Base-by-base conservation (phyloP, 2,113 vertebrate genomes). In the Datnioides undecimradiatus region DNA sequence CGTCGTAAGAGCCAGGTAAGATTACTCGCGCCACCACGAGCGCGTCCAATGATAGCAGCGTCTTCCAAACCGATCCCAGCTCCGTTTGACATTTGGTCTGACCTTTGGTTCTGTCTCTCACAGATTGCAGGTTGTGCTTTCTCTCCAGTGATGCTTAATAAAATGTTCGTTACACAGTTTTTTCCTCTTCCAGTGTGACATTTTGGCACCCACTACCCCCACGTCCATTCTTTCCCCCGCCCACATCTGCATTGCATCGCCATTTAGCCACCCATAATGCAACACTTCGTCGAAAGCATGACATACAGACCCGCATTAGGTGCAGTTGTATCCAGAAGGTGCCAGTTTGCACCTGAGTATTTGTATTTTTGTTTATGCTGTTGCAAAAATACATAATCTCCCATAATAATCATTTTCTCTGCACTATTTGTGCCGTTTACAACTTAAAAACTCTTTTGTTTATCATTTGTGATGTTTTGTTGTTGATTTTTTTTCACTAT, bases 91-190 rank as follows among this genome's bases (percentile, higher is more conserved):
- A 58, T 70, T 78, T 70, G 63, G 4, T 70, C 58, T 78, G 64
- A 86, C 83, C 83, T 82, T 82, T 81, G 73, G 25, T 40, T 80
- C 36, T 36, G 45, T 29, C 55, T 70, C 70, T 73, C 29, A 27
- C 31, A 71, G 52, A 73, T 62, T 67, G 57, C 38, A 41, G 54
- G 29, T 52, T 72, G 45, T 69, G 40, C 3, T 81, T 84, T 81
- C 65, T 71, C 52, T 71, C 43, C 27, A 52, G 51, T 59, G 63
- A 76, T 59, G 62, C 67, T 69, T 51, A 52, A 59, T 80, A 49
- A 65, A 41, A 69, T 38, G 8, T 31, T 45, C 2, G 17, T 54
- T 34, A 79, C 33, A 16, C 33, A 16, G 40, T 43, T 75, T 38
- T 45, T 29, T 9, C 65, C 65, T 70, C 34, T 17, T 27, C 13